Evolutionary conservation across 2,888 invertebrate genomes (phyloP).

Genomic region (Stenodera caucasica): DNA sequence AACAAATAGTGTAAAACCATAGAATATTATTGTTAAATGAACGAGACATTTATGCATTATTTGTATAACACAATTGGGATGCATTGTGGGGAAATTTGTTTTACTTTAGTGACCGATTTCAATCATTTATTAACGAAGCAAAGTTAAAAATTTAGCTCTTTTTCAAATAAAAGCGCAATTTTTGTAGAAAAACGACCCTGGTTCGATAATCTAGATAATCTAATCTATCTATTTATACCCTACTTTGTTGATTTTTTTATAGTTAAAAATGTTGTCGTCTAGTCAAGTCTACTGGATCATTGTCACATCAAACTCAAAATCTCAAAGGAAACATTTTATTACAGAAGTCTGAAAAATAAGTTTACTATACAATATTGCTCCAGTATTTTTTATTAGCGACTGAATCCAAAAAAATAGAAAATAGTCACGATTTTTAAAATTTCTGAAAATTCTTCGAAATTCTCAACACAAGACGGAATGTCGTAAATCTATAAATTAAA

Average conservation of each 20-base stretch:
- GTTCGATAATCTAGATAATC: no score
- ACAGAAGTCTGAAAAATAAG: no score
- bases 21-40: constrained; percentile 10
- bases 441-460: no score
- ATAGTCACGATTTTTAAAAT: no score
- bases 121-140: background rate
- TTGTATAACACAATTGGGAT: constrained; percentile 22
- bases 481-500: no score
- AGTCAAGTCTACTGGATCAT: background rate
- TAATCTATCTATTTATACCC: no score
- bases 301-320: background rate
- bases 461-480: no score
- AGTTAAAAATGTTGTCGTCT: background rate
- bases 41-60: constrained; percentile 23
- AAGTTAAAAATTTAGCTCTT: background rate
- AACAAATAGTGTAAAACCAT: background rate
- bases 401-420: no score
- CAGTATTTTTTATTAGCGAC: no score
- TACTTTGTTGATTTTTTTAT: background rate
- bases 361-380: no score
- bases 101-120: constrained; percentile 20
- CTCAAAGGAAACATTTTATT: background rate
- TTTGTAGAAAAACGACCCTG: no score
- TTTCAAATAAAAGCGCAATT: no score
- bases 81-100: constrained; percentile 25